A percentile compares a stretch with the other conserved stretches of the same genome.
Evolutionary conservation across 2,797 vertebrate genomes (phyloP).

Genomic region (Phrynocephalus forsythii): DNA sequence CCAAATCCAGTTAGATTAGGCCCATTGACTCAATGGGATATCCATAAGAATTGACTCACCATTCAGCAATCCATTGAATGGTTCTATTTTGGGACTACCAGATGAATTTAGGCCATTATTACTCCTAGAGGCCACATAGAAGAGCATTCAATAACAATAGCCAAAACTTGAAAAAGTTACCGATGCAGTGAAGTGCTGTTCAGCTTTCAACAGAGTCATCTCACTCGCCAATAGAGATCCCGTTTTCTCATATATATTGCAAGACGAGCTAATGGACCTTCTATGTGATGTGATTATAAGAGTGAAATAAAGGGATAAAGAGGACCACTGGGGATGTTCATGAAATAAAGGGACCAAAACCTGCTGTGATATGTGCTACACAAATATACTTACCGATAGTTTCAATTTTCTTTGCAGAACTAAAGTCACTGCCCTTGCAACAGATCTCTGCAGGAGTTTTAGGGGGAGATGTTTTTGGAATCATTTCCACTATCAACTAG

Average conservation of each 20-base stretch:
- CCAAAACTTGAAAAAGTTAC: neutral
- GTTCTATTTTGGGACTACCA: too few species aligned
- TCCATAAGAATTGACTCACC: too few species aligned
- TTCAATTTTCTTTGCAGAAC: slow-evolving; percentile 22
- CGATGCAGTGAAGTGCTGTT: slow-evolving; percentile 64
- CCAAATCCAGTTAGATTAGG: too few species aligned
- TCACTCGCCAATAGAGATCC: slow-evolving; percentile 63
- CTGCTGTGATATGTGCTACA: slow-evolving; percentile 14
- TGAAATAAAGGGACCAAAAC: slow-evolving; percentile 15
- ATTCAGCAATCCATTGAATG: too few species aligned
- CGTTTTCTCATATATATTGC: slow-evolving; percentile 24
- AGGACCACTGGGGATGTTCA: neutral
- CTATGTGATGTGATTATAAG: neutral
- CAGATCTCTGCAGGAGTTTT: neutral
- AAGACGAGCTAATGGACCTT: slow-evolving; percentile 40
- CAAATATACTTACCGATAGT: slow-evolving; percentile 6
- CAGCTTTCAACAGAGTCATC: slow-evolving; percentile 57
- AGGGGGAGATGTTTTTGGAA: too few species aligned
- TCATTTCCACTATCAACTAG: too few species aligned
- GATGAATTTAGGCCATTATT: neutral
- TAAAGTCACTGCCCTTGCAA: neutral
- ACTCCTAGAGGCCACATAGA: neutral
- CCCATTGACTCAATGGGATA: too few species aligned
- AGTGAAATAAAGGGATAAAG: slow-evolving; percentile 37
- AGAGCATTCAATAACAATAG: neutral